Evolutionary conservation across 1,140 invertebrate species (phyloP).

Genomic region (Colletes gigas): DNA sequence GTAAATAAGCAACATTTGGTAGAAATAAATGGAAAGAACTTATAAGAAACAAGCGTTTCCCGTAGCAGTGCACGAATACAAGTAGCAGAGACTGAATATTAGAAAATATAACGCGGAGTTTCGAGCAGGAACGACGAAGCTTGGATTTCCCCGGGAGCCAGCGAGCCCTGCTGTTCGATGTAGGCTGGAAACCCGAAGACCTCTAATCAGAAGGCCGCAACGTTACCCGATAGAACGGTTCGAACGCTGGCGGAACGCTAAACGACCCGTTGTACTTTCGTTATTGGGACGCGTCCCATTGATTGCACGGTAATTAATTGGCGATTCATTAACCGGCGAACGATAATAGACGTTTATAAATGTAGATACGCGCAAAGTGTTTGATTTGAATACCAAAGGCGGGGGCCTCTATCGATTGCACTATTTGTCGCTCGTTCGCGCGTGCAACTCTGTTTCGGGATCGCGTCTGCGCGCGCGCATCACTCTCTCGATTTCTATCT

Average conservation of each 20-base stretch:
- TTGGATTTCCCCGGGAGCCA: too few species aligned
- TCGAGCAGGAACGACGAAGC: too few species aligned
- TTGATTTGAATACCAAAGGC: conserved; percentile 51
- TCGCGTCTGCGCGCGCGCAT: neutral
- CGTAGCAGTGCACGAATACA: too few species aligned
- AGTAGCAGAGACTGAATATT: too few species aligned
- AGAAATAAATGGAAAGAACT: too few species aligned
- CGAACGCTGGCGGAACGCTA: neutral
- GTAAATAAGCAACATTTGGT: too few species aligned
- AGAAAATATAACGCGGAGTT: too few species aligned
- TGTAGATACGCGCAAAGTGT: conserved; percentile 49
- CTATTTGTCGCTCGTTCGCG: conserved; percentile 48
- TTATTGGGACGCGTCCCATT: conserved; percentile 2
- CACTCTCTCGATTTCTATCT: too few species aligned
- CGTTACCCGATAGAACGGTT: neutral
- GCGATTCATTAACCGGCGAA: conserved; percentile 48
- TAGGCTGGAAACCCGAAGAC: too few species aligned
- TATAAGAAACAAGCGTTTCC: too few species aligned
- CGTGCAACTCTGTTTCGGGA: conserved; percentile 21
- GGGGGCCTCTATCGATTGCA: conserved; percentile 47
- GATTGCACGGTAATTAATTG: conserved; percentile 39
- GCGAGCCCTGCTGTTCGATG: neutral
- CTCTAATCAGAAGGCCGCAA: neutral
- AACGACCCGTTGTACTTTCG: conserved; percentile 35
- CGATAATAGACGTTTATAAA: conserved; percentile 61